Conservation (phyloP, 1,140 invertebrate genomes). For the Atta colombica region DNA sequence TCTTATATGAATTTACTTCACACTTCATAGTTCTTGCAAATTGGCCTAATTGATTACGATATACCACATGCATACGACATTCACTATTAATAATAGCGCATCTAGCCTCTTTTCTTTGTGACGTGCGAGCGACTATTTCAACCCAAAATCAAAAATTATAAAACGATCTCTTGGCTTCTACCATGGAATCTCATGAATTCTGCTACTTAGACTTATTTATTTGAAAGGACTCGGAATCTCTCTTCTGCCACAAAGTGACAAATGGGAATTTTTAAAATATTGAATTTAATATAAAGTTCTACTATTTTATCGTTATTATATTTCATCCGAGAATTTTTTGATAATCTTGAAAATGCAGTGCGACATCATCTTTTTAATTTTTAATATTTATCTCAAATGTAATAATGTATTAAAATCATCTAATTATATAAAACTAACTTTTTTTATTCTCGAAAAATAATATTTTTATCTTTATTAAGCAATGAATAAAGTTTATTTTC, state of each 20-base stretch:
- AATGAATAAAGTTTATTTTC: constrained; percentile 6
- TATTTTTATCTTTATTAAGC: background rate
- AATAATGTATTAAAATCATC: constrained; percentile 3
- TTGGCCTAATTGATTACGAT: constrained; percentile 42
- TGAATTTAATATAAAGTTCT: constrained; percentile 22
- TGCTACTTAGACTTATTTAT: constrained; percentile 20
- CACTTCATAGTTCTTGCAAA: background rate
- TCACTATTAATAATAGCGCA: constrained; percentile 37
- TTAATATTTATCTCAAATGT: background rate
- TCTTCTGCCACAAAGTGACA: background rate
- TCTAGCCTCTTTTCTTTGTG: constrained; percentile 80
- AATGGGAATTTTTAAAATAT: background rate
- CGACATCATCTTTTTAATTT: background rate
- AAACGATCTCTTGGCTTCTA: constrained; percentile 27
- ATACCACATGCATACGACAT: constrained; percentile 26
- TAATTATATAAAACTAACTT: background rate
- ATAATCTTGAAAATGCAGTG: background rate
- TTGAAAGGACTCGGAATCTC: background rate
- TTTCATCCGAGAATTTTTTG: background rate
- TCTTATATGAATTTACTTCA: background rate
- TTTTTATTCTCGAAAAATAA: background rate
- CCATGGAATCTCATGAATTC: constrained; percentile 24
- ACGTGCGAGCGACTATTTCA: constrained; percentile 85
- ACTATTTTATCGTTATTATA: background rate
- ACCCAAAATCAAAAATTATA: constrained; percentile 79